These are phyloP conservation scores for Paracanthobrama guichenoti DNA, from an alignment of 2,113 vertebrate genomes.

Conservation along the genomic window DNA sequence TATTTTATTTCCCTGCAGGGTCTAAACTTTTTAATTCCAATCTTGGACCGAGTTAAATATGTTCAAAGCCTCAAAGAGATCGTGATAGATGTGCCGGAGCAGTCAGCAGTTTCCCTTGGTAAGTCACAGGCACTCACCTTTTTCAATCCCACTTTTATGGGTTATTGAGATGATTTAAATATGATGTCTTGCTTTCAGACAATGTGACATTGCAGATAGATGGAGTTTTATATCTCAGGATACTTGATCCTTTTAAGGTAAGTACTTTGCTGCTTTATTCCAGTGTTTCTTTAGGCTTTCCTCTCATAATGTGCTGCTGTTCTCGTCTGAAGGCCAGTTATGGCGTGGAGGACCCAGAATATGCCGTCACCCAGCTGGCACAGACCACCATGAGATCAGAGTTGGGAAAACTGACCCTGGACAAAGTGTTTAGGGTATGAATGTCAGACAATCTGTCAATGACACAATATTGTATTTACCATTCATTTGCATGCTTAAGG, in stretches of 20 bases:
- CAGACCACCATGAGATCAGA: conserved; percentile 99
- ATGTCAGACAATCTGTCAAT: background rate
- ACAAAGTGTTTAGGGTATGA: conserved; percentile 94
- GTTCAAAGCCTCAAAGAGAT: conserved; percentile 98
- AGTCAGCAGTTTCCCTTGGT: conserved; percentile 93
- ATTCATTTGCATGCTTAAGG: background rate
- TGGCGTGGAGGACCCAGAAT: conserved; percentile 95
- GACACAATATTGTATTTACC: background rate
- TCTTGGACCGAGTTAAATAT: conserved; percentile 89
- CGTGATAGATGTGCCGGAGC: conserved; percentile 95
- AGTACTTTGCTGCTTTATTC: background rate
- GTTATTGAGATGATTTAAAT: background rate
- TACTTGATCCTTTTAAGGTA: conserved; percentile 96
- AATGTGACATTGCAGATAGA: conserved; percentile 96
- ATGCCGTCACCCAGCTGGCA: conserved; percentile 94
- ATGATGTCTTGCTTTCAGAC: conserved; percentile 71
- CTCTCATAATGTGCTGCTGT: background rate
- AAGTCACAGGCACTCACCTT: conserved; percentile 52
- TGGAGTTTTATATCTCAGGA: conserved; percentile 93
- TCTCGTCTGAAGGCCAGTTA: conserved; percentile 82
- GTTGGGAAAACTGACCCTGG: conserved; percentile 90
- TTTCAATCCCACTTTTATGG: background rate
- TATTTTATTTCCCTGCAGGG: conserved; percentile 74
- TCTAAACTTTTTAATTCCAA: conserved; percentile 91
- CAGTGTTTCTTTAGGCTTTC: background rate